Conservation (phyloP, 2,888 invertebrate species). For the Megamerina dolium region DNA sequence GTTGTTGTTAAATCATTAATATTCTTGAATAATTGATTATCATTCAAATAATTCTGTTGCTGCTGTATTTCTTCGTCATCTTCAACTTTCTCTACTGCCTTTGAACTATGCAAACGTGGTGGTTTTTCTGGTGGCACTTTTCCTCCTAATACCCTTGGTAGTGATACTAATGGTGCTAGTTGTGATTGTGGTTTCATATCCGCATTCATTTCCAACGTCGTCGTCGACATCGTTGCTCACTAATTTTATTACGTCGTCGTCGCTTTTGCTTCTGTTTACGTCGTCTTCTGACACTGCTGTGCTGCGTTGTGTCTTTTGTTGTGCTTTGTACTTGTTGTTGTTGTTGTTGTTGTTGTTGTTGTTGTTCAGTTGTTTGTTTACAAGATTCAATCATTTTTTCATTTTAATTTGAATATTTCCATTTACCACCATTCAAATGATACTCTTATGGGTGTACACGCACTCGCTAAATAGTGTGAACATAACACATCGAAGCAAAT, state of each 20-base stretch:
- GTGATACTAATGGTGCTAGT: no score
- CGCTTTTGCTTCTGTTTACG: neutral
- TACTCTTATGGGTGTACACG: no score
- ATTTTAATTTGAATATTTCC: no score
- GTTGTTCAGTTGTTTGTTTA: slow-evolving; percentile 6
- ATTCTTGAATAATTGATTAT: no score
- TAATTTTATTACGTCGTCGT: neutral
- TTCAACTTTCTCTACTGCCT: no score
- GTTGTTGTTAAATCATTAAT: neutral
- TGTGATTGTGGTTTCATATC: no score
- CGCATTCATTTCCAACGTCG: slow-evolving; percentile 11
- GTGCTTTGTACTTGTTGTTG: slow-evolving; percentile 9
- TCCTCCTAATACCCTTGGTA: no score
- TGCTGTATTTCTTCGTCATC: neutral
- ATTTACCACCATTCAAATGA: no score
- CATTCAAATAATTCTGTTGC: neutral
- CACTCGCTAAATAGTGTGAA: no score
- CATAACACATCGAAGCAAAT: no score
- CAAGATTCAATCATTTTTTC: slow-evolving; percentile 16
- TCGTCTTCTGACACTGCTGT: slow-evolving; percentile 8
- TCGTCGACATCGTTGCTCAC: neutral
- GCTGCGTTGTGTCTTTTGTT: slow-evolving; percentile 7
- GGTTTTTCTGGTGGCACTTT: slow-evolving; percentile 19
- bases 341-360: slow-evolving; percentile 3
- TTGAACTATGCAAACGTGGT: slow-evolving; percentile 17